Base-by-base conservation (phyloP, 2,797 vertebrate genomes). In the Syndactyla subalaris region DNA sequence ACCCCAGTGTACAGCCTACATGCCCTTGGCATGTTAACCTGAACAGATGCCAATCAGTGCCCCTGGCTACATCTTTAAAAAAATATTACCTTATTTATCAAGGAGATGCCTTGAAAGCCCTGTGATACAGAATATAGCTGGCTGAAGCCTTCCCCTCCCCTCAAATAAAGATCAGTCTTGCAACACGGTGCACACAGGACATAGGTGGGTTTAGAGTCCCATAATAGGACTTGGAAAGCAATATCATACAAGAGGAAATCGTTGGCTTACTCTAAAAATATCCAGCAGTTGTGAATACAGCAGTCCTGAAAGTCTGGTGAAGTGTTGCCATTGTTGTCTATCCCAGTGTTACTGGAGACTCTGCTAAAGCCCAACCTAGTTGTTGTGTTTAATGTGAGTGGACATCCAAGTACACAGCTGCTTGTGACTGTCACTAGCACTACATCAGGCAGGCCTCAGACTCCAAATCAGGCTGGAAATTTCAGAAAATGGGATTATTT, bases 311-410 rank as follows among this genome's bases (percentile, higher is more conserved):
- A 74, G 52, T 26, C 68, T 83, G 46, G 9, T 32, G 30, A 92
- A 19, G 15, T 6, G 5, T 6, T 76, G 45, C 8, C 29, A n/a
- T 14, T 6, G 0, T 39, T 82, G 55, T 34, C 43, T 39, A 0
- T 55, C 36, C 51, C 49, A 36, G 23, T 57, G 51, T n/a, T 73
- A 0, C 15, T 57, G 54, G 32, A 62, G 77, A 54, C 71, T 38
- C 57, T 92, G 49, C 41, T 48, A 39, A 46, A 82, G 32, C 23
- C n/a, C 24, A 20, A 6, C 30, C 27, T 52, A 59, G 52, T 6
- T 32, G 57, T 43, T 54, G 46, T 48, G 12, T 41, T n/a, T 66
- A 83, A 55, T 66, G 45, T 12, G 55, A 78, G 34, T 43, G 63
- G 63, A 76, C 74, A 23, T 23, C 34, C 62, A 34, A n/a, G n/a